Percentiles rank a stretch among this genome's conserved stretches.
Evolutionary conservation across 2,888 invertebrate species (phyloP).

Genomic region (Ametastegia equiseti): DNA sequence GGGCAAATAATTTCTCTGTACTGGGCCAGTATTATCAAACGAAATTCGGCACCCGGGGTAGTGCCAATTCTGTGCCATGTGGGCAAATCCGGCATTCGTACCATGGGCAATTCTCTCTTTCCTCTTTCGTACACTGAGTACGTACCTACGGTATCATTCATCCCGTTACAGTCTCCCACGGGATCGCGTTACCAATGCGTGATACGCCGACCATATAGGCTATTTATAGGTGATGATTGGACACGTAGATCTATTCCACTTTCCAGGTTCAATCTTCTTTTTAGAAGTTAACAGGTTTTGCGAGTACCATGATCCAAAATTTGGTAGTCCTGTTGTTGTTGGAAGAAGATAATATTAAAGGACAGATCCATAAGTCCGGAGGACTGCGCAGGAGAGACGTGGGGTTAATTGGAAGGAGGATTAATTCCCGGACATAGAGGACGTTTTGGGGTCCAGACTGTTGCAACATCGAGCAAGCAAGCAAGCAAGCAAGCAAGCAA

Average conservation of each 20-base stretch:
- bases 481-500: no score
- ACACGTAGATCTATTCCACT: neutral
- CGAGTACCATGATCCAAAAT: no score
- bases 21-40: no score
- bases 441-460: neutral
- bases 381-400: neutral
- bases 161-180: constrained; percentile 64
- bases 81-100: no score
- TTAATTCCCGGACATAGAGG: constrained; percentile 19
- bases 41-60: no score
- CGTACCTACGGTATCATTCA: constrained; percentile 13
- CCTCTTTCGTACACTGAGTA: neutral
- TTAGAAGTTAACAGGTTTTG: no score
- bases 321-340: no score
- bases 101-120: no score
- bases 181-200: constrained; percentile 63
- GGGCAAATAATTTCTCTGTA: no score
- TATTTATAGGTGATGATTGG: constrained; percentile 73
- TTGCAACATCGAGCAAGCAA: neutral
- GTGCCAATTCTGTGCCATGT: no score
- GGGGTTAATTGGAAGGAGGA: constrained; percentile 25
- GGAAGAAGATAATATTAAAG: no score
- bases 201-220: constrained; percentile 42
- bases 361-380: neutral
- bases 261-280: neutral